Evolutionary conservation across 2,113 vertebrate species (phyloP).

Genomic region (Ceratotherium simum): DNA sequence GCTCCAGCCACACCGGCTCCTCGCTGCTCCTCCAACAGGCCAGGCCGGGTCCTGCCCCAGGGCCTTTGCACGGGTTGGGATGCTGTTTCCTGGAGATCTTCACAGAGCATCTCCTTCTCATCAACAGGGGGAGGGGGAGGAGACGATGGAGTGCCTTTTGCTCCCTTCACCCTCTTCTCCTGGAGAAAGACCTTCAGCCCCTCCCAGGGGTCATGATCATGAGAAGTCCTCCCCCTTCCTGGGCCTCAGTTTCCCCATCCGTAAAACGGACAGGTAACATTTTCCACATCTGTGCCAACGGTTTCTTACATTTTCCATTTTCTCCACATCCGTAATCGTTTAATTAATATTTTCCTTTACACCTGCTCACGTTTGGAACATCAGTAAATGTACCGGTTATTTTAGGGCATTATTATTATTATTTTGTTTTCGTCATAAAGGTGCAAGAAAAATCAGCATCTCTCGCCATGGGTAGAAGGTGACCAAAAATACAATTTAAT

Average conservation of each 20-base stretch:
- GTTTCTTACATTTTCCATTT: not conserved
- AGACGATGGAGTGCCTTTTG: too few relatives aligned
- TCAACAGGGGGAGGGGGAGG: not conserved
- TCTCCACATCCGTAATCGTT: not conserved
- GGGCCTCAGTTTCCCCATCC: not conserved
- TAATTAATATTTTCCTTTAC: not conserved
- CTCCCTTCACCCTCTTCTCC: not conserved
- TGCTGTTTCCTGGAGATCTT: not conserved
- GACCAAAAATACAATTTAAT: not conserved
- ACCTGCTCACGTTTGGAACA: not conserved
- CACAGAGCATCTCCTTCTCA: not conserved
- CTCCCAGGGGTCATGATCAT: not conserved
- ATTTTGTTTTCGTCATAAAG: not conserved
- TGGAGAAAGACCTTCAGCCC: not conserved
- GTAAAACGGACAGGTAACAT: not conserved
- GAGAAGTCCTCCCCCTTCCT: not conserved
- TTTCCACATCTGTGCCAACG: not conserved
- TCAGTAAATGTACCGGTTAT: not conserved
- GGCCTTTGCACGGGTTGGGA: not conserved
- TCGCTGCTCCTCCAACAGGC: accelerated
- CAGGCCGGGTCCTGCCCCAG: not conserved
- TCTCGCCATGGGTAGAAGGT: not conserved
- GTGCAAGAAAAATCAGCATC: not conserved
- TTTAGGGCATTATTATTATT: not conserved
- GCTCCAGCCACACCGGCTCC: accelerated